phyloP scores from a whole-genome alignment of 2,797 vertebrate genomes.

The Muscicapa striata region DNA sequence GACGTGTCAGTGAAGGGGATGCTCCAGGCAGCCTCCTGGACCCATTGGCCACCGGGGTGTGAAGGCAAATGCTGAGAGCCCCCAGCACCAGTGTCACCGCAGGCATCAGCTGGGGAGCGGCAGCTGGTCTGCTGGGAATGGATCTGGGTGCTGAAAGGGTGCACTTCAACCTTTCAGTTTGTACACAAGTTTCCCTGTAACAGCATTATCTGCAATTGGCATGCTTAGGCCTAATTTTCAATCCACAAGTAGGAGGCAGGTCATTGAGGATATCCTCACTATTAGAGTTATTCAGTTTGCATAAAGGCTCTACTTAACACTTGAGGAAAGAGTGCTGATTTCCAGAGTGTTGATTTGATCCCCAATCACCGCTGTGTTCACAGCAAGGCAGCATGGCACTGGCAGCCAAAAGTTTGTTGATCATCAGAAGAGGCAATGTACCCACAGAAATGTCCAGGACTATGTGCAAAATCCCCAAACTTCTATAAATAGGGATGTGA shows the following conservation, averaged over 20 bases:
- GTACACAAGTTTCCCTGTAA: constrained; percentile 73
- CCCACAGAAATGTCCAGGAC: not conserved
- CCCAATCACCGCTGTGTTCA: not conserved
- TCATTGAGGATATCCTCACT: constrained; percentile 76
- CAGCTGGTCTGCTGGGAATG: constrained; percentile 44
- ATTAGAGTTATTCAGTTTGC: constrained; percentile 73
- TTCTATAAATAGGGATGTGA: not conserved
- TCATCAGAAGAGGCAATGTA: not conserved
- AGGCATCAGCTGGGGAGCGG: constrained; percentile 24
- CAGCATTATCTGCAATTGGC: constrained; percentile 74
- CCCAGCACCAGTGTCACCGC: not conserved
- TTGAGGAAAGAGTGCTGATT: constrained; percentile 70
- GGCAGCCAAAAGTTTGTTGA: not conserved
- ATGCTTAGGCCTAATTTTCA: constrained; percentile 76
- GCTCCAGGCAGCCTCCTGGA: constrained; percentile 73
- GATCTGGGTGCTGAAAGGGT: constrained; percentile 82
- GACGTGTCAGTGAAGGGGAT: constrained; percentile 84
- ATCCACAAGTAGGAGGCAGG: constrained; percentile 77
- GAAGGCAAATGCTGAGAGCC: constrained; percentile 78
- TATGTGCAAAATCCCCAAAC: not conserved
- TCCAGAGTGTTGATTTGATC: constrained; percentile 67
- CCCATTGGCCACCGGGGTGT: constrained; percentile 76
- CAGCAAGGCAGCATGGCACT: not conserved
- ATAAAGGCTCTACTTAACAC: constrained; percentile 78
- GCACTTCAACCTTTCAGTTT: constrained; percentile 86